Evolutionary conservation across 1,140 invertebrate species (phyloP).

Genomic region (Xylocopa sonorina): DNA sequence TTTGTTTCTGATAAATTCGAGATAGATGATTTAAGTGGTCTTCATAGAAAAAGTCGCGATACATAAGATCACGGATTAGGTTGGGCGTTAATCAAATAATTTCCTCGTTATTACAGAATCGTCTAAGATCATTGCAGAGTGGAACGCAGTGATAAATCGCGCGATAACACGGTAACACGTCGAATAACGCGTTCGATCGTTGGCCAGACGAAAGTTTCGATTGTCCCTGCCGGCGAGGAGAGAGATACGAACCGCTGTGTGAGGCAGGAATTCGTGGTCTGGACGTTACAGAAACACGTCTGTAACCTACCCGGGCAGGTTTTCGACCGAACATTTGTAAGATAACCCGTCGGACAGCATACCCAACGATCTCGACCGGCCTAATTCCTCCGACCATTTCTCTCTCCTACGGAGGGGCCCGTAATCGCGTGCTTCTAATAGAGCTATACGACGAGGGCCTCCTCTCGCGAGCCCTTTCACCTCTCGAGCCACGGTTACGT

Average conservation of each 20-base stretch:
- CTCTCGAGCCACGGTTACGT: constrained; percentile 55
- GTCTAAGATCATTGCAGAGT: no score
- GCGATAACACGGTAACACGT: no score
- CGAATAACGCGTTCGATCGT: not conserved
- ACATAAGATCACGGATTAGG: no score
- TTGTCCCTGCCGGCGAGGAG: constrained; percentile 48
- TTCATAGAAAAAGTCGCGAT: no score
- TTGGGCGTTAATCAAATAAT: no score
- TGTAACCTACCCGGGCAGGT: constrained; percentile 67
- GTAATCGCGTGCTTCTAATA: constrained; percentile 61
- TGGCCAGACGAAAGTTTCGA: constrained; percentile 41
- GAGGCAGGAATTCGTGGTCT: constrained; percentile 67
- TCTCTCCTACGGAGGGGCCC: constrained; percentile 23
- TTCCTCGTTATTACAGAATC: no score
- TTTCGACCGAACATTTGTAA: constrained; percentile 69
- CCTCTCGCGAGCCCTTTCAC: constrained; percentile 55
- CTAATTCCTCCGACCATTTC: constrained; percentile 57
- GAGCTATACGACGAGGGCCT: constrained; percentile 54
- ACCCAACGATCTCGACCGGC: constrained; percentile 61
- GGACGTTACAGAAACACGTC: constrained; percentile 68
- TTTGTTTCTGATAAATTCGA: no score
- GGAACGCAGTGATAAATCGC: no score
- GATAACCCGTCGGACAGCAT: constrained; percentile 69
- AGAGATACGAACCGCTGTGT: constrained; percentile 44
- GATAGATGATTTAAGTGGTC: no score